phyloP scores from a whole-genome alignment of 1,140 invertebrate species.

The Asbolus verrucosus region DNA sequence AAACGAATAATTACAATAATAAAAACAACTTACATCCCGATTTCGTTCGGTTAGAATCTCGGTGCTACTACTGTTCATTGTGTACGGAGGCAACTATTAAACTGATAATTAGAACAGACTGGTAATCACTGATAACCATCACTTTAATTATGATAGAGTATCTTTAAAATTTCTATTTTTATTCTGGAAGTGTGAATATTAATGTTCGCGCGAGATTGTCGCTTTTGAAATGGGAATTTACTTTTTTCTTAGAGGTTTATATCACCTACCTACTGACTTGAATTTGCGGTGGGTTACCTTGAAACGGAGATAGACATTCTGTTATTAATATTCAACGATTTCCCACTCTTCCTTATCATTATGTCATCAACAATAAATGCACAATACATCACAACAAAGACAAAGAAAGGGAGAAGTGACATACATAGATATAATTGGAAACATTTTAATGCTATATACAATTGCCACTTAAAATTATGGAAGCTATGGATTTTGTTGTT shows the following conservation, averaged over 20 bases:
- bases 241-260: too few species aligned
- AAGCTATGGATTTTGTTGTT: slow-evolving; percentile 39
- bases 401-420: background rate
- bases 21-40: slow-evolving; percentile 22
- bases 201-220: too few species aligned
- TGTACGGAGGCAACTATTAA: background rate
- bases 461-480: slow-evolving; percentile 39
- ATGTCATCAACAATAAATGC: background rate
- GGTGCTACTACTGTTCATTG: slow-evolving; percentile 41
- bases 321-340: slow-evolving; percentile 13
- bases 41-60: slow-evolving; percentile 42
- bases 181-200: too few species aligned
- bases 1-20: too few species aligned
- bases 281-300: slow-evolving; percentile 35
- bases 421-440: slow-evolving; percentile 14
- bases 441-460: slow-evolving; percentile 16
- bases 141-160: too few species aligned
- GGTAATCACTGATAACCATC: background rate
- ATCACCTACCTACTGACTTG: slow-evolving; percentile 1
- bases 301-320: slow-evolving; percentile 28
- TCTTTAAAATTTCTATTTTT: too few species aligned
- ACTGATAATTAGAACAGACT: slow-evolving; percentile 4
- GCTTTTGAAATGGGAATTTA: too few species aligned
- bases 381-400: background rate
- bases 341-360: background rate